These are phyloP conservation scores for Drosophila cracens DNA, from an alignment of 2,888 invertebrate genomes.

Conservation along the genomic window DNA sequence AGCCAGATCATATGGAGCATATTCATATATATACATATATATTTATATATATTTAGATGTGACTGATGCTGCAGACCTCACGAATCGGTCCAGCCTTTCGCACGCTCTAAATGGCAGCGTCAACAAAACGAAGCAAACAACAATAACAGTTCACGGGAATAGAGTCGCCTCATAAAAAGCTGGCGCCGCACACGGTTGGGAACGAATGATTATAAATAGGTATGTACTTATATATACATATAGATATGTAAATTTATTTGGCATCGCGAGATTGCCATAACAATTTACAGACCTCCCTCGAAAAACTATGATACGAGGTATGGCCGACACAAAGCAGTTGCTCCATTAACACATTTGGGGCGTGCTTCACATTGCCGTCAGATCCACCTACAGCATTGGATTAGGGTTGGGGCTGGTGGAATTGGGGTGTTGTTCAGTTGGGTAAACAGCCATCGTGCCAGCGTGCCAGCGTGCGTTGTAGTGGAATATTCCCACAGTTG, in stretches of 20 bases:
- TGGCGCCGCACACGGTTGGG: conserved; percentile 57
- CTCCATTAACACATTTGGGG: conserved; percentile 72
- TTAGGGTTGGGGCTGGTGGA: neutral
- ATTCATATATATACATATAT: neutral
- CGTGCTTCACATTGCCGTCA: conserved; percentile 49
- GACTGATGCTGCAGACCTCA: conserved; percentile 4
- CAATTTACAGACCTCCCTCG: conserved; percentile 48
- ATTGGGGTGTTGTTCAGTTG: conserved; percentile 25
- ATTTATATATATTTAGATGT: conserved; percentile 2
- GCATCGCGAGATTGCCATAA: conserved; percentile 44
- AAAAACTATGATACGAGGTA: conserved; percentile 8
- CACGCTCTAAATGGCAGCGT: conserved; percentile 66
- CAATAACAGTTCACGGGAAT: conserved; percentile 43
- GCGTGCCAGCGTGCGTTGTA: conserved; percentile 51
- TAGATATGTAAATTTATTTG: neutral
- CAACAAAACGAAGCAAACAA: conserved; percentile 33
- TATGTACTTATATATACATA: neutral
- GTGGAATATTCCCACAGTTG: conserved; percentile 76
- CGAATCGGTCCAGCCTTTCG: conserved; percentile 52
- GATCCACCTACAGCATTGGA: neutral
- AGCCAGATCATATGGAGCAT: conserved; percentile 49
- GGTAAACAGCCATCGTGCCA: conserved; percentile 50
- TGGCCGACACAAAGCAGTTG: conserved; percentile 63
- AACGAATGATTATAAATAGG: conserved; percentile 51
- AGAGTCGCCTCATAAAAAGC: conserved; percentile 29